A percentile compares a stretch with the other conserved stretches of the same genome.
Conservation (phyloP, 2,797 vertebrate species). For the Furcifer pardalis region DNA sequence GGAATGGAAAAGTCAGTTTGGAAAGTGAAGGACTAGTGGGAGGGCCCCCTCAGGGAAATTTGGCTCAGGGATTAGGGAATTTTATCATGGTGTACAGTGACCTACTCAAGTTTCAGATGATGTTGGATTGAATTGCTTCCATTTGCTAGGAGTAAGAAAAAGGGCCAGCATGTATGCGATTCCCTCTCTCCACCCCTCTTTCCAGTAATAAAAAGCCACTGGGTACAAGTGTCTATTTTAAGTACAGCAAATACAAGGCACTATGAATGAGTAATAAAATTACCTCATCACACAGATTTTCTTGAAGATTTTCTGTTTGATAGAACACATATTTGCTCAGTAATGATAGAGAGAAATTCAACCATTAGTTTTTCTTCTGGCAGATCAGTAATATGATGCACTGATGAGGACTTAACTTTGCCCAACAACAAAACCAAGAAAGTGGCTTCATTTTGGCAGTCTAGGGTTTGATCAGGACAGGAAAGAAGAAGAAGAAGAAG, state of each 20-base stretch:
- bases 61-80: conserved; percentile 97
- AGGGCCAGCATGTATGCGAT: conserved; percentile 76
- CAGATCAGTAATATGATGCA: conserved; percentile 63
- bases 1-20: conserved; percentile 87
- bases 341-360: conserved; percentile 56
- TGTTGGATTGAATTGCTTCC: conserved; percentile 87
- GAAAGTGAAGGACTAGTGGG: conserved; percentile 86
- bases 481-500: too few species aligned
- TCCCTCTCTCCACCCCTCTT: conserved; percentile 62
- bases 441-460: too few species aligned
- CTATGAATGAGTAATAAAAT: conserved; percentile 74
- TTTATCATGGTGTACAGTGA: conserved; percentile 98
- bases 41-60: conserved; percentile 91
- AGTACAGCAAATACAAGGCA: conserved; percentile 73
- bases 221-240: conserved; percentile 79
- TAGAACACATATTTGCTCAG: conserved; percentile 63
- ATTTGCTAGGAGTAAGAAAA: conserved; percentile 86
- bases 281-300: conserved; percentile 69
- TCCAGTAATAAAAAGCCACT: conserved; percentile 78
- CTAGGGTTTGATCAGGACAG: too few species aligned
- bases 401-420: too few species aligned
- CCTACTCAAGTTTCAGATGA: conserved; percentile 95
- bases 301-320: conserved; percentile 68
- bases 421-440: too few species aligned
- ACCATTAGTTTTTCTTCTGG: conserved; percentile 56